A percentile compares a stretch with the other conserved stretches of the same genome.
phyloP scores from a whole-genome alignment of 2,113 vertebrate genomes.

The Piprites chloris region DNA sequence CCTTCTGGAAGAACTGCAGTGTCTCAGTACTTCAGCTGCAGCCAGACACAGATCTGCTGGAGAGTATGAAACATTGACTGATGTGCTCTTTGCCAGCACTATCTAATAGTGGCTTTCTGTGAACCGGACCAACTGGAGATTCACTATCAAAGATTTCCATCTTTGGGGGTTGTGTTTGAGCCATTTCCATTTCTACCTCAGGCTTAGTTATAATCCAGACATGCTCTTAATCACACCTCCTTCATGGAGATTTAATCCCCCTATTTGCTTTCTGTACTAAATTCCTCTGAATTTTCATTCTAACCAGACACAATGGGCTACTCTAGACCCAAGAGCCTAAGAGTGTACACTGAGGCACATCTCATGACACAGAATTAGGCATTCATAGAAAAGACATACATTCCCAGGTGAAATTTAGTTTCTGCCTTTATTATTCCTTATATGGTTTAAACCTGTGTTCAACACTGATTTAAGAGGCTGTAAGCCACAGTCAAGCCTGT shows the following conservation, averaged over 20 bases:
- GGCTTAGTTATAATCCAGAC: neutral
- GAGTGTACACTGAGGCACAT: neutral
- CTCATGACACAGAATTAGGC: neutral
- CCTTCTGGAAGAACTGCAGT: neutral
- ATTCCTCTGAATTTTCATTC: neutral
- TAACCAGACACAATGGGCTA: neutral
- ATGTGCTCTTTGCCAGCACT: neutral
- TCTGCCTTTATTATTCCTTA: neutral
- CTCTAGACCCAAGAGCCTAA: neutral
- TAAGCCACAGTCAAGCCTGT: neutral
- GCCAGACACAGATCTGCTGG: neutral
- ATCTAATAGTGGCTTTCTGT: neutral
- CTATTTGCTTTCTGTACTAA: neutral
- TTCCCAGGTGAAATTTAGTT: neutral
- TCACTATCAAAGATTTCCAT: neutral
- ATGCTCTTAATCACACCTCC: neutral
- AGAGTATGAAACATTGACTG: neutral
- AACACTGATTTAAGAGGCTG: neutral
- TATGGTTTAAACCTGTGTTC: neutral
- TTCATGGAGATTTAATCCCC: neutral
- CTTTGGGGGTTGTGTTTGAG: neutral
- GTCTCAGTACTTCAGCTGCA: neutral
- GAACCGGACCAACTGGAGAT: neutral
- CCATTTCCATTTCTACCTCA: neutral
- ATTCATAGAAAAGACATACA: neutral